These are phyloP conservation scores for Carollia perspicillata DNA, from an alignment of 2,113 vertebrate genomes.

Conservation along the genomic window DNA sequence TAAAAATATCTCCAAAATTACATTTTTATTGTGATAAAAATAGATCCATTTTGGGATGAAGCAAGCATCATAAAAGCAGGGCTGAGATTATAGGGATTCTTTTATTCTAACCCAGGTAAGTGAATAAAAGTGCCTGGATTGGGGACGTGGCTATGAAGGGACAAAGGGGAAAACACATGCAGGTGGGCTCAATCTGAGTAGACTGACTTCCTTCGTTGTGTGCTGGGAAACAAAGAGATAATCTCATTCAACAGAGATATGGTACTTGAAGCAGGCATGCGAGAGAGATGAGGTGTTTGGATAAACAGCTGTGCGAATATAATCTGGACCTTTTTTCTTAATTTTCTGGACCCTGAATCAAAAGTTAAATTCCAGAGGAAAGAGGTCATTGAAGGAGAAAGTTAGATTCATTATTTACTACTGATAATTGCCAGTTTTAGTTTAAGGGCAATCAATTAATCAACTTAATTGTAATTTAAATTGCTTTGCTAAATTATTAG, in stretches of 20 bases:
- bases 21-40: not conserved
- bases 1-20: not conserved
- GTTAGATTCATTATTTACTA: not conserved
- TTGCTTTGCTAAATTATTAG: constrained; percentile 16
- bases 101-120: not conserved
- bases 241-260: not conserved
- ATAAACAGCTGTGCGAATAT: not conserved
- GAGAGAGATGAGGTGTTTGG: not conserved
- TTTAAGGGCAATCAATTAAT: not conserved
- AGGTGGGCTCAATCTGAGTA: not conserved
- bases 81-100: not conserved
- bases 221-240: not conserved
- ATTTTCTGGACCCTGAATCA: not conserved
- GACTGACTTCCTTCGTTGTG: not conserved
- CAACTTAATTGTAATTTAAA: constrained; percentile 4
- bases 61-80: not conserved
- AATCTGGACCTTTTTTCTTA: not conserved
- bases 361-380: not conserved
- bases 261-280: not conserved
- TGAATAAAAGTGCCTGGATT: not conserved
- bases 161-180: not conserved
- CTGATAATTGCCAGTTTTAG: not conserved
- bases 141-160: not conserved
- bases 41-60: not conserved
- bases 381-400: not conserved